Evolutionary conservation across 2,797 vertebrate species (phyloP).

Genomic region (Nannoperca australis): DNA sequence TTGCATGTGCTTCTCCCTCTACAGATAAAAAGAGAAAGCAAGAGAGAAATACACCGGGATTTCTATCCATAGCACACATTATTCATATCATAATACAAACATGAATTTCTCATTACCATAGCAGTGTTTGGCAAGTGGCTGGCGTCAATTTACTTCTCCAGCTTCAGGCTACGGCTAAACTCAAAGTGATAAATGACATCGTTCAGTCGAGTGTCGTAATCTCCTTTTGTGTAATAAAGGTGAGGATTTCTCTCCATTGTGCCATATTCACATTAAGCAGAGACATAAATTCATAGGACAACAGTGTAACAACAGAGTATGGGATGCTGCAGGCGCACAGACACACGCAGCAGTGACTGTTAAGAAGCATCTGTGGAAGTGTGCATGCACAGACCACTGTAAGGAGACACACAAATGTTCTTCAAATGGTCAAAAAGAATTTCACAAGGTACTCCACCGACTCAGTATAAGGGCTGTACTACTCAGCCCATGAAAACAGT

Average conservation of each 20-base stretch:
- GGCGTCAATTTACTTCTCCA: not conserved
- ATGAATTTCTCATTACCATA: not conserved
- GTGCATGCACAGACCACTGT: not conserved
- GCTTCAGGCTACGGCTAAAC: constrained; percentile 4
- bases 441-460: not conserved
- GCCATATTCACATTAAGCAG: not conserved
- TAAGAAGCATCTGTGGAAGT: not conserved
- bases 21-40: not conserved
- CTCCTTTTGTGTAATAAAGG: constrained; percentile 14
- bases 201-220: constrained; percentile 1
- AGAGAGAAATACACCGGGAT: not conserved
- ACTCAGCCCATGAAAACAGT: not conserved
- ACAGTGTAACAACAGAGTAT: not conserved
- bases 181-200: constrained; percentile 11
- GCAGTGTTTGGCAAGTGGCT: constrained; percentile 1
- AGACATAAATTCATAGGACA: not conserved
- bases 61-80: not conserved
- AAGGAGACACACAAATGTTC: too few species aligned
- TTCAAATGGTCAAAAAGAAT: too few species aligned
- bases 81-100: not conserved
- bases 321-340: not conserved
- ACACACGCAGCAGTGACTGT: not conserved
- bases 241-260: not conserved
- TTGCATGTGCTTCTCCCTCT: too few species aligned
- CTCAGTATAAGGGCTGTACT: not conserved